phyloP scores from a whole-genome alignment of 2,888 invertebrate species.

The Galeopsomyia nigrocyanea region DNA sequence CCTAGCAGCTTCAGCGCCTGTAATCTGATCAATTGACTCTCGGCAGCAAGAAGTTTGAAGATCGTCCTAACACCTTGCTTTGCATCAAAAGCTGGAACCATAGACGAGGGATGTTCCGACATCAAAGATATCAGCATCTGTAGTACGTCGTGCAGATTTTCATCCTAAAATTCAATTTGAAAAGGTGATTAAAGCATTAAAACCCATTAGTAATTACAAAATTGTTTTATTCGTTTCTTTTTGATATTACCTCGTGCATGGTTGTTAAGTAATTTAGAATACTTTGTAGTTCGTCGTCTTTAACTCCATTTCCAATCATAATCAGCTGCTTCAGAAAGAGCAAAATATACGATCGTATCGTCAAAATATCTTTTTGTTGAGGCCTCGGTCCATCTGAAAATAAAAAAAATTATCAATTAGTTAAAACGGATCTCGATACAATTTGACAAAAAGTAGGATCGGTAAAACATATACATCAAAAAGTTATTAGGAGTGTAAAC shows the following conservation, averaged over 20 bases:
- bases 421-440: background rate
- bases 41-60: conserved; percentile 95
- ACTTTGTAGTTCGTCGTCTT: conserved; percentile 98
- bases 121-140: conserved; percentile 97
- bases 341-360: conserved; percentile 94
- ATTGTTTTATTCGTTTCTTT: background rate
- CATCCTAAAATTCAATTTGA: conserved; percentile 76
- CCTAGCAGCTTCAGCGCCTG: conserved; percentile 97
- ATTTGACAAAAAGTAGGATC: background rate
- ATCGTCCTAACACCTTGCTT: conserved; percentile 97
- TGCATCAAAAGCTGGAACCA: conserved; percentile 99
- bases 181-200: background rate
- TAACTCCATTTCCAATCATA: conserved; percentile 96
- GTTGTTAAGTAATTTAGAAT: conserved; percentile 98
- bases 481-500: background rate
- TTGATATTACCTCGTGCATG: conserved; percentile 86
- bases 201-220: background rate
- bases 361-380: conserved; percentile 92
- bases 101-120: conserved; percentile 98
- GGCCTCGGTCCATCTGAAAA: conserved; percentile 92
- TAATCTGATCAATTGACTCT: conserved; percentile 94
- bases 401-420: conserved; percentile 54
- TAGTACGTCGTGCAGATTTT: conserved; percentile 97
- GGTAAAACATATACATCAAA: background rate
- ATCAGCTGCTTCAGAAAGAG: conserved; percentile 96